Conservation (phyloP, 2,113 vertebrate genomes). For the Psettodes erumei region DNA sequence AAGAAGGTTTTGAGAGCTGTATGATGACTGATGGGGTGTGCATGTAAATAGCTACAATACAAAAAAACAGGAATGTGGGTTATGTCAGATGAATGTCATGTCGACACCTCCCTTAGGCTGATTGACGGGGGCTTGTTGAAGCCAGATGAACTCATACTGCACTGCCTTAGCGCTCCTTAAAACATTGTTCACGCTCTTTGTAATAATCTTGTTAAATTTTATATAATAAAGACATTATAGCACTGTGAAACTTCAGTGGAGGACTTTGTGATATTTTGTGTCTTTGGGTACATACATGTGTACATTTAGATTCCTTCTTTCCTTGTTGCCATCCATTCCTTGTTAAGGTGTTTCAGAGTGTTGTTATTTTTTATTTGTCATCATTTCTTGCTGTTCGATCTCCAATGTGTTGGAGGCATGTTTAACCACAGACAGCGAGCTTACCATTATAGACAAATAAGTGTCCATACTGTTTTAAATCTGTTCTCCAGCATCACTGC, state of each 20-base stretch:
- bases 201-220: background rate
- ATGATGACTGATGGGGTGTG: slow-evolving; percentile 54
- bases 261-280: background rate
- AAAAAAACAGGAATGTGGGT: slow-evolving; percentile 46
- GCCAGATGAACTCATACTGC: slow-evolving; percentile 24
- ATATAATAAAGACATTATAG: background rate
- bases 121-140: slow-evolving; percentile 36
- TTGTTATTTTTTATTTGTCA: too few species aligned
- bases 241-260: background rate
- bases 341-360: too few species aligned
- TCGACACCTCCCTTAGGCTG: slow-evolving; percentile 38
- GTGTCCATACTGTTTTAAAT: slow-evolving; percentile 40
- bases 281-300: slow-evolving; percentile 10
- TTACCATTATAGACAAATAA: slow-evolving; percentile 7
- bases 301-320: background rate
- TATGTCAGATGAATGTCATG: slow-evolving; percentile 49
- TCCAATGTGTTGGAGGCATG: slow-evolving; percentile 5
- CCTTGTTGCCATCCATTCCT: background rate
- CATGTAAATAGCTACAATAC: slow-evolving; percentile 57
- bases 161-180: slow-evolving; percentile 11
- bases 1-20: slow-evolving; percentile 16
- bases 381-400: background rate
- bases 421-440: slow-evolving; percentile 3
- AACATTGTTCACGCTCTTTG: background rate
- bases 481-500: slow-evolving; percentile 24